Base-by-base conservation (phyloP, 2,113 vertebrate genomes). In the Bufo bufo region DNA sequence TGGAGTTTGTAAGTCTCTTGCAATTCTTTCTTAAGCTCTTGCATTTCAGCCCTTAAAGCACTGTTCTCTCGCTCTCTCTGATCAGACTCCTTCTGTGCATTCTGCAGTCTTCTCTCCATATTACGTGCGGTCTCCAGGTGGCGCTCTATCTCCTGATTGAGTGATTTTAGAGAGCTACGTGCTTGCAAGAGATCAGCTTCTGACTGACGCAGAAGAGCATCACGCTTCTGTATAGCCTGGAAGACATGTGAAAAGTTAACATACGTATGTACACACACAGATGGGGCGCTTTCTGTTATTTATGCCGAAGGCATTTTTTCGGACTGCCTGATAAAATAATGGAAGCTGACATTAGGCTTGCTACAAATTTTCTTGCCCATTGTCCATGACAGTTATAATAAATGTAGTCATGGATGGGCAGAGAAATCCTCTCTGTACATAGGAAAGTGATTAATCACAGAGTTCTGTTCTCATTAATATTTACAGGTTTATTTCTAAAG, bases 161-260 rank as follows among this genome's bases (percentile, higher is more conserved):
- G 92, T 77, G 92, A 90, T 85, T 87, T 86, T 63, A 95, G 89
- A 58, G 77, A 84, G 13, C 84, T 87, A 82, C 89, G 92, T 56
- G 91, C 90, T 74, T 93, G 92, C 11, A 91, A 4, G 84, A 94
- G 91, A 82, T 95, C 93, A 2, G 89, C 90, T 89, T 94, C 92
- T 0, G 93, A 91, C 86, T 92, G 91, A 0, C 90, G 89, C 65
- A 95, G 88, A 84, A 91, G 92, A 20, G 91, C 82, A 0, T 93
- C 91, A 47, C 93, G 91, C 85, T 92, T 93, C 90, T 93, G 92
- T 83, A 94, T 89, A 19, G 92, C 89, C 95, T 95, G 87, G 72
- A 90, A 77, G 16, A 63, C 20, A 66, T 23, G 75, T 77, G 19
- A 59, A 81, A 58, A 56, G 63, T 16, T 23, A 47, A 85, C 20